Evolutionary conservation across 2,888 invertebrate species (phyloP), one percentile per base, ranked within the genome.

Genomic region (Yponomeuta evonymella): DNA sequence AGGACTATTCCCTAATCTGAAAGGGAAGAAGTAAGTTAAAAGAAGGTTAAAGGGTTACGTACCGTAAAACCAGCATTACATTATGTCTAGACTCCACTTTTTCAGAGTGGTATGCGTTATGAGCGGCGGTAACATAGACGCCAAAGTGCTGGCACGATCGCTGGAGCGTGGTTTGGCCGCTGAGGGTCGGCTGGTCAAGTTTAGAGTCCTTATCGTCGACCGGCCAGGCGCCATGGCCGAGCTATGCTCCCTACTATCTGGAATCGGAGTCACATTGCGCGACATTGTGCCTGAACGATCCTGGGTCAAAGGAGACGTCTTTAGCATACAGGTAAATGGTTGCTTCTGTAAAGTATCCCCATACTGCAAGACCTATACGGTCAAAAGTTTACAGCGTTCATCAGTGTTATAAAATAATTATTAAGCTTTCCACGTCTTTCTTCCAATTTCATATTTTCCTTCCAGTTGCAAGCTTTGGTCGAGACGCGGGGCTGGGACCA

Each of bases 211-310:
- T 2, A 95, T 97, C 29, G 95, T 94, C 77, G 98, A 98, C 86
- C 93, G 97, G 72, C 97, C 97, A 0, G 97, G 97, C 3, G 97
- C 97, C 15, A 96, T 98, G 78, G 95, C 97, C 1, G 97, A 98
- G 76, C 87, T 98, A 23, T 96, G 97, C 76, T 90, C 93, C 73
- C 80, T 96, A 70, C 89, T 98, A 63, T 94, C 95, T 1, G 90
- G 93, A n/a, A 89, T 96, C 62, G 97, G 97, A 0, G 97, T 97
- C 5, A 95, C 95, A 43, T 95, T 99, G 76, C 97, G 98, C 81
- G 98, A 98, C 83, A 97, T 98, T 73, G 95, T 97, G 83, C 98
- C 98, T 76, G 98, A 99, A 83, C 93, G 98, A 71, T 98, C 98
- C 2, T 99, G 98, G 98, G 94, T 98, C 33, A 95, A 95, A 74